Conservation (phyloP, 2,113 vertebrate species). For the Proteles cristata region DNA sequence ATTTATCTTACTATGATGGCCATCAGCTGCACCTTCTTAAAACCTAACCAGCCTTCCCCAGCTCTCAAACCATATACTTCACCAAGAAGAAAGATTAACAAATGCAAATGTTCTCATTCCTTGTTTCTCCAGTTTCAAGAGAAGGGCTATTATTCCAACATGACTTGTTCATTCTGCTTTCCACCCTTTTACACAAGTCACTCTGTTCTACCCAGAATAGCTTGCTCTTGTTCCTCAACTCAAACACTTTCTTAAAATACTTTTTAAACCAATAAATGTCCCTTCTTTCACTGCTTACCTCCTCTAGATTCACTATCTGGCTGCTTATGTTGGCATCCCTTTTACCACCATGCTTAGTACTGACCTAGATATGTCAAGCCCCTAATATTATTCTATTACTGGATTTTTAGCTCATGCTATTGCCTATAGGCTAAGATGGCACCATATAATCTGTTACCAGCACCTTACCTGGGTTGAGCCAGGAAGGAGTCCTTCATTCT, state of each 20-base stretch:
- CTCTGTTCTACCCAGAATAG: neutral
- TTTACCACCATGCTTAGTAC: neutral
- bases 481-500: neutral
- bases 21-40: neutral
- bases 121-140: neutral
- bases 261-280: conserved; percentile 10
- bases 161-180: neutral
- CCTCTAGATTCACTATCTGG: conserved; percentile 8
- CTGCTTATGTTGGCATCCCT: neutral
- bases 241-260: conserved; percentile 34
- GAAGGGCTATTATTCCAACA: neutral
- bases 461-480: neutral
- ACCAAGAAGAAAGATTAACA: conserved; percentile 9
- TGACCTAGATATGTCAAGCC: neutral
- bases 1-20: neutral
- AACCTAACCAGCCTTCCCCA: neutral
- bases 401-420: neutral
- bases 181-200: neutral
- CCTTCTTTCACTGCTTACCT: neutral
- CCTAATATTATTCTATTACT: neutral
- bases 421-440: neutral
- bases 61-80: conserved; percentile 28
- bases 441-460: neutral
- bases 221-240: neutral
- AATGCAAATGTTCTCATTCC: neutral